A percentile compares a stretch with the other conserved stretches of the same genome.
Conservation (phyloP, 2,797 vertebrate genomes). For the Catostomus latipinnis region DNA sequence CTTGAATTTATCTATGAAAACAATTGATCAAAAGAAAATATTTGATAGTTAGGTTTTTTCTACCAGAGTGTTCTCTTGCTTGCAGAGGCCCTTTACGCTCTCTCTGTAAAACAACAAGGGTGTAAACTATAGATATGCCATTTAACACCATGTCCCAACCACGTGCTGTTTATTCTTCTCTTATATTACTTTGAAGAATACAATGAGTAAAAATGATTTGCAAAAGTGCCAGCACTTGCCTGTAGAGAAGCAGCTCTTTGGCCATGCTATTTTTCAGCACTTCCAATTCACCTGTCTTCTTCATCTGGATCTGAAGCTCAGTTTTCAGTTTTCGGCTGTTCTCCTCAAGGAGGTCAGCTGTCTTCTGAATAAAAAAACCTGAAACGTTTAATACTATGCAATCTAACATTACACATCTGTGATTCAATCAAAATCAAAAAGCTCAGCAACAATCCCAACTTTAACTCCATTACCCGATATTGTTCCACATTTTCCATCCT, state of each 20-base stretch:
- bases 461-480: constrained; percentile 80
- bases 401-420: not conserved
- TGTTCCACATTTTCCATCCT: constrained; percentile 84
- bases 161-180: not conserved
- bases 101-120: constrained; percentile 63
- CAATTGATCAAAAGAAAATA: not conserved
- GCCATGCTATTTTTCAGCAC: constrained; percentile 82
- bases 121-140: not conserved
- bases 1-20: constrained; percentile 13
- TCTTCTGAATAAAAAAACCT: constrained; percentile 76
- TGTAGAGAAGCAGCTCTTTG: constrained; percentile 84
- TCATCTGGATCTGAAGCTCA: constrained; percentile 86
- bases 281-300: constrained; percentile 86
- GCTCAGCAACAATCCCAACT: not conserved
- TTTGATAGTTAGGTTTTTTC: constrained; percentile 63
- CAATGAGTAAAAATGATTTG: not conserved
- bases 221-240: constrained; percentile 71
- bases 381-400: not conserved
- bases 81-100: constrained; percentile 56
- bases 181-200: not conserved
- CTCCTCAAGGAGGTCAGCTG: constrained; percentile 86
- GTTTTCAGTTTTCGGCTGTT: constrained; percentile 84
- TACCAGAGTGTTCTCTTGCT: constrained; percentile 38
- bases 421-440: not conserved
- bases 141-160: not conserved